Conservation (phyloP, 2,888 invertebrate species). For the Artemia sinica region DNA sequence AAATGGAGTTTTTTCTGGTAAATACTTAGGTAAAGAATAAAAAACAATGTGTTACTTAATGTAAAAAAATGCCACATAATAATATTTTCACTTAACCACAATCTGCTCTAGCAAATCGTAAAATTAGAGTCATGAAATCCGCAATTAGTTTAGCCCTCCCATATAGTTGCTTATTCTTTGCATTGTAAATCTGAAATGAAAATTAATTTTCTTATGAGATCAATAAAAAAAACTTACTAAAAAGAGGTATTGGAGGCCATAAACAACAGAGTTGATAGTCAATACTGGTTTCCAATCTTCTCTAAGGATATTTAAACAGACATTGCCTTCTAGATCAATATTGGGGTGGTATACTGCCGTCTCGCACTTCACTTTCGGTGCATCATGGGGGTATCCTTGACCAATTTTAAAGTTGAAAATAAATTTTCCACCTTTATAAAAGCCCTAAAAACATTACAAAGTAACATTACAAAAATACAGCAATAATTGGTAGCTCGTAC, state of each 20-base stretch:
- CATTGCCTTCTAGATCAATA: constrained; percentile 93
- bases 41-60: no score
- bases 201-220: neutral
- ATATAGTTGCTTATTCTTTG: no score
- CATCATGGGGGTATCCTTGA: constrained; percentile 93
- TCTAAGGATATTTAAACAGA: constrained; percentile 86
- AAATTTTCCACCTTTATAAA: constrained; percentile 83
- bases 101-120: no score
- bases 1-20: no score
- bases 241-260: constrained; percentile 91
- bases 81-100: no score
- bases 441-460: constrained; percentile 42
- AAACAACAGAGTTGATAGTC: constrained; percentile 91
- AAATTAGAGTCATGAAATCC: no score
- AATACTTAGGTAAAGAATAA: no score
- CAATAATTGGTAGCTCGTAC: no score
- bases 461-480: neutral
- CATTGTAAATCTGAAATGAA: no score
- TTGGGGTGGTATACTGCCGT: constrained; percentile 95
- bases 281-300: constrained; percentile 99
- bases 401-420: constrained; percentile 94
- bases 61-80: no score
- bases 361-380: constrained; percentile 95
- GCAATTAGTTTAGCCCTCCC: no score
- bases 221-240: constrained; percentile 45